Evolutionary conservation across 2,888 invertebrate species (phyloP), one percentile per base, ranked within the genome.

Genomic region (Eristalis tenax): DNA sequence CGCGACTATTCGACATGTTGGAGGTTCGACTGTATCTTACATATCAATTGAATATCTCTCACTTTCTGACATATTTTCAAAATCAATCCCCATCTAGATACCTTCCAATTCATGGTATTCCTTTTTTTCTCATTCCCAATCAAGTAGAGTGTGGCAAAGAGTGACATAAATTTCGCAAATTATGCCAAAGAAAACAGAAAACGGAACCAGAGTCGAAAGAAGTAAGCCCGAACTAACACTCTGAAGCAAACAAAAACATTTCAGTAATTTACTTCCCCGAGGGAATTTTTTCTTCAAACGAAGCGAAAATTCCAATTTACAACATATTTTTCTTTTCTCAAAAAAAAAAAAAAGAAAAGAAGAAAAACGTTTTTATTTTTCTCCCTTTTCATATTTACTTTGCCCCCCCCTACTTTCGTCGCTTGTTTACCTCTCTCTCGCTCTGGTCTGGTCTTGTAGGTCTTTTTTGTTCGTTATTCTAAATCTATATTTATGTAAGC

Each of bases 301-400:
- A 71, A 82, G 70, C 82, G 76, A 76, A 76, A 76, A 76, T 82
- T 82, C 82, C 69, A 82, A 82, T 82, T 65, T 76, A 76, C 76
- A 76, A 82, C 76, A 76, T 82, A 82, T 82, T 91, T 91, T 91
- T 76, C 89, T 90, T 91, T 91, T 89, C 90, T 90, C 91, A 91
- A 90, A 90, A 90, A 90, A 90, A 90, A 89, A 90, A 18, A 18
- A 15, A n/a, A 90, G 90, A 90, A 90, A 90, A 89, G 90, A 18
- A 18, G 4, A n/a, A 43, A 10, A 43, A 43, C 26, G 3, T 15
- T 18, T 18, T 50, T 18, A 8, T 50, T 6, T 6, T 50, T 50
- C 50, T 50, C 50, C 18, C n/a, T 50, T 50, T 50, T 50, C 50
- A 50, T 50, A 50, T 50, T 50, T 18, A n/a, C 18, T 88, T 77